phyloP scores from a whole-genome alignment of 2,888 invertebrate genomes.

The Agapostemon virescens region DNA sequence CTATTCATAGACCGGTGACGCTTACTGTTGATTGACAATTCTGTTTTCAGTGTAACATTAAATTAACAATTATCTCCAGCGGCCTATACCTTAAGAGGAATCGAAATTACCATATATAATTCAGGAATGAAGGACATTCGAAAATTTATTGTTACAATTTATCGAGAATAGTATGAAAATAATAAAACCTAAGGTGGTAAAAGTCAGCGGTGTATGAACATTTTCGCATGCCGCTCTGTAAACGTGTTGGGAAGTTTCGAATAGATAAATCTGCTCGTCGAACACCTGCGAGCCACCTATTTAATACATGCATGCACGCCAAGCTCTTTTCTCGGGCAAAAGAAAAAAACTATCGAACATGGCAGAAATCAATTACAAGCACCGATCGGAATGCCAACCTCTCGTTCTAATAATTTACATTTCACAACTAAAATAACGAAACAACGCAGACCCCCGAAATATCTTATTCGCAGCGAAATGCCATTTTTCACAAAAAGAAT shows the following conservation, averaged over 20 bases:
- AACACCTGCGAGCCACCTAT: not conserved
- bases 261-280: conserved; percentile 9
- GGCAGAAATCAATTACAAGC: conserved; percentile 8
- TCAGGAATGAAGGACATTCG: not conserved
- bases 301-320: not conserved
- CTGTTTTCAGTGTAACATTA: not conserved
- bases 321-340: not conserved
- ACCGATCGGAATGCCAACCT: conserved; percentile 24
- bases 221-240: conserved; percentile 1
- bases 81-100: not conserved
- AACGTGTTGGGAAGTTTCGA: conserved; percentile 21
- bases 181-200: not conserved
- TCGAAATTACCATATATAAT: not conserved
- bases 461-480: conserved; percentile 20
- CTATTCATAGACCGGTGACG: conserved; percentile 8
- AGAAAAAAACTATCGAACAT: not conserved
- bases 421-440: not conserved
- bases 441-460: not conserved
- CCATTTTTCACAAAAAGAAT: conserved; percentile 59
- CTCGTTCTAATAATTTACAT: conserved; percentile 11
- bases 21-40: conserved; percentile 3
- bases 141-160: not conserved
- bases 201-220: conserved; percentile 13
- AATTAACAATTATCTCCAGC: not conserved
- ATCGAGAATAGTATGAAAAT: not conserved